A percentile compares a stretch with the other conserved stretches of the same genome.
Evolutionary conservation across 1,140 invertebrate species (phyloP).

Genomic region (Xylocopa sonorina): DNA sequence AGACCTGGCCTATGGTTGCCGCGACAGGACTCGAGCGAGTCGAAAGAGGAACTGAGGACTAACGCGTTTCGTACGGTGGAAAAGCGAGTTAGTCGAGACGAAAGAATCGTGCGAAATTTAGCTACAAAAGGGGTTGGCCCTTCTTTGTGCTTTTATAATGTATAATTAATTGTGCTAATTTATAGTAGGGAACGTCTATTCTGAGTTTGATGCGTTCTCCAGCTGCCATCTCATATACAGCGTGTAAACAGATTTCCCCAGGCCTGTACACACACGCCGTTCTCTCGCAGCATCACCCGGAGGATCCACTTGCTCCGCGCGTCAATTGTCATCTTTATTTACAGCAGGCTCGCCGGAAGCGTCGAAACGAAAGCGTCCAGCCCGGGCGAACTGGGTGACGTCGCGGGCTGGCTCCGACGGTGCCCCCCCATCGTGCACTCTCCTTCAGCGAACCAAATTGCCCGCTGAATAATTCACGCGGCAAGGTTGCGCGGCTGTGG

Average conservation of each 20-base stretch:
- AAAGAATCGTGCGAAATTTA: too few species aligned
- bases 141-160: too few species aligned
- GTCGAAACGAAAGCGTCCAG: background rate
- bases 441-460: constrained; percentile 45
- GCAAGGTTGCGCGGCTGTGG: constrained; percentile 16
- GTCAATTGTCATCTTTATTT: constrained; percentile 31
- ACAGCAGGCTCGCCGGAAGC: background rate
- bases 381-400: background rate
- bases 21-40: constrained; percentile 34
- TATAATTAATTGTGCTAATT: too few species aligned
- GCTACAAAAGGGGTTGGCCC: too few species aligned
- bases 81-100: background rate
- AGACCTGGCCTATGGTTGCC: constrained; percentile 43
- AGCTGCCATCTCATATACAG: too few species aligned
- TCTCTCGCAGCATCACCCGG: too few species aligned
- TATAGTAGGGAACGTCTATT: too few species aligned
- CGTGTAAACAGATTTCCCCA: constrained; percentile 3
- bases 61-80: constrained; percentile 15
- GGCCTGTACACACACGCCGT: background rate
- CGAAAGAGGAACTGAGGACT: constrained; percentile 21
- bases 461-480: constrained; percentile 45
- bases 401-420: background rate
- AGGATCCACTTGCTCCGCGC: background rate
- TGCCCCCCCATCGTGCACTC: too few species aligned
- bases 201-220: too few species aligned